A percentile compares a stretch with the other conserved stretches of the same genome.
Conservation (phyloP, 2,113 vertebrate genomes). For the Reinhardtius hippoglossoides region DNA sequence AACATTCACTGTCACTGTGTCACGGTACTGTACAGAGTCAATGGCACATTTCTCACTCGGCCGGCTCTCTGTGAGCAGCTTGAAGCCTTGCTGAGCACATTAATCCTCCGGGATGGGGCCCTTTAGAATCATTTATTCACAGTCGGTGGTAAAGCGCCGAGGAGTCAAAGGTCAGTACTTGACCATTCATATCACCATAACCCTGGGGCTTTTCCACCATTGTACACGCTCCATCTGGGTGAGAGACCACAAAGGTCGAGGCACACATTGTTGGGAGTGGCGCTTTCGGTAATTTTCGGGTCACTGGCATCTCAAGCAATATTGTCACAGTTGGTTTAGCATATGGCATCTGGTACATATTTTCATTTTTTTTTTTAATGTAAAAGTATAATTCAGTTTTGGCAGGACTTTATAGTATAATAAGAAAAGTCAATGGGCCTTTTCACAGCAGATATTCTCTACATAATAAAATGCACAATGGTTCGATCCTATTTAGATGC, state of each 20-base stretch:
- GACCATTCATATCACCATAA: constrained; percentile 64
- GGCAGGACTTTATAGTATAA: not conserved
- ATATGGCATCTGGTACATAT: constrained; percentile 15
- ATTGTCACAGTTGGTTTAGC: constrained; percentile 21
- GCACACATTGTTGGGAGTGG: constrained; percentile 22
- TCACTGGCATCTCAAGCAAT: constrained; percentile 37
- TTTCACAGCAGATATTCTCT: not conserved
- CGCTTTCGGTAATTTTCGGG: constrained; percentile 44
- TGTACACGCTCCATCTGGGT: constrained; percentile 39
- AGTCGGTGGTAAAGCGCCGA: constrained; percentile 54
- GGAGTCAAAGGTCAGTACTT: constrained; percentile 69
- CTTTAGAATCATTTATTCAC: constrained; percentile 75
- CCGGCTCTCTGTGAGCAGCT: constrained; percentile 51
- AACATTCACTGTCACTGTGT: constrained; percentile 42
- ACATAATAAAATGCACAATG: not conserved
- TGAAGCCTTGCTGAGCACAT: constrained; percentile 51
- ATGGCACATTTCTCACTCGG: constrained; percentile 45
- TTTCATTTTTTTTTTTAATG: constrained; percentile 1
- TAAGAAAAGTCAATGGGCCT: not conserved
- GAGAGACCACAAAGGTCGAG: constrained; percentile 49
- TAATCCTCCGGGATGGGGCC: constrained; percentile 66
- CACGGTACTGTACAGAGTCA: constrained; percentile 16
- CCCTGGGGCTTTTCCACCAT: constrained; percentile 58
- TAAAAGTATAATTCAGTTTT: not conserved
- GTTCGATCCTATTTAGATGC: not conserved